Evolutionary conservation across 2,797 vertebrate genomes (phyloP).

Genomic region (Cossypha polioptera): DNA sequence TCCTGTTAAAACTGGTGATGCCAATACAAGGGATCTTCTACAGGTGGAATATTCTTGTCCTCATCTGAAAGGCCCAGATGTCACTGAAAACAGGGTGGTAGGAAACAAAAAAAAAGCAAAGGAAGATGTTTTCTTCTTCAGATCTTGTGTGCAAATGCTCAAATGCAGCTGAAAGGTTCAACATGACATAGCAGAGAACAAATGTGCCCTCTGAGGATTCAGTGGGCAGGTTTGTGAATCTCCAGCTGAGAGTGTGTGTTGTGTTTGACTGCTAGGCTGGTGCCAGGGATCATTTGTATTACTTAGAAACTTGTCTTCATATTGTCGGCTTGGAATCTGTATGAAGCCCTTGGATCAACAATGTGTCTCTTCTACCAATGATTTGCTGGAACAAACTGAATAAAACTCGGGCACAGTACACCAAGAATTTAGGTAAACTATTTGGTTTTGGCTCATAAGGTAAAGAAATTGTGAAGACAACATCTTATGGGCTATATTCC

Average conservation of each 20-base stretch:
- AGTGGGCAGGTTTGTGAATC: background rate
- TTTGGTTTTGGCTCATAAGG: background rate
- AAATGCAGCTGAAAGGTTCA: background rate
- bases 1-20: background rate
- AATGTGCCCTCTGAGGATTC: background rate
- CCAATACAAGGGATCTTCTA: background rate
- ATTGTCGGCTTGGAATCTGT: constrained; percentile 25
- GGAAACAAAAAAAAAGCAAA: background rate
- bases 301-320: constrained; percentile 52
- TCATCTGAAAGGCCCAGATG: background rate
- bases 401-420: background rate
- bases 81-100: background rate
- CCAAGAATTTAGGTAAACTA: background rate
- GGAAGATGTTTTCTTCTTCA: background rate
- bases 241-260: background rate
- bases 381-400: constrained; percentile 47
- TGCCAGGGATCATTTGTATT: constrained; percentile 21
- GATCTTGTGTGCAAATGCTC: background rate
- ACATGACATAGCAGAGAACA: background rate
- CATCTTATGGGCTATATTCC: background rate
- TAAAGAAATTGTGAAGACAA: background rate
- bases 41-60: background rate
- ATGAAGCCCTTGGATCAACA: background rate
- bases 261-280: background rate
- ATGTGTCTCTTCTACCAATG: background rate